Conservation (phyloP, 2,888 invertebrate species). For the Pyrrhosoma nymphula region DNA sequence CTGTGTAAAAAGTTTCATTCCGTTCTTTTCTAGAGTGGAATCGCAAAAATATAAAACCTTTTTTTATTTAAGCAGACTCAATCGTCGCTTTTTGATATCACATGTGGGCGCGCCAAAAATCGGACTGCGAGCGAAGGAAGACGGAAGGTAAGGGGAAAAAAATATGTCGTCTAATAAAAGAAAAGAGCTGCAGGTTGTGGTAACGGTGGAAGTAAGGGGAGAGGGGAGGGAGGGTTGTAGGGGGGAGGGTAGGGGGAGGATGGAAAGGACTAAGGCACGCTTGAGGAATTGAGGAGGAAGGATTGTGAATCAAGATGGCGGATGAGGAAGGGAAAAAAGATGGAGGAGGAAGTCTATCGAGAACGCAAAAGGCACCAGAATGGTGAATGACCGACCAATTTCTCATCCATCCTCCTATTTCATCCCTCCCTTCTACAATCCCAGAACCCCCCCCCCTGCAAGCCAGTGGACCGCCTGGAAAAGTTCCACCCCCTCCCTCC, state of each 20-base stretch:
- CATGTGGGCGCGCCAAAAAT: constrained; percentile 7
- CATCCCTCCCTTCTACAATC: not conserved
- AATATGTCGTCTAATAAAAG: not conserved
- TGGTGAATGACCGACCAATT: constrained; percentile 40
- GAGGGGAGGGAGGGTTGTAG: not conserved
- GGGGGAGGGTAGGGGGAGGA: not conserved
- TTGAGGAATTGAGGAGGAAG: constrained; percentile 1
- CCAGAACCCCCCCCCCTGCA: not conserved
- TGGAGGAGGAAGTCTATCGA: not conserved
- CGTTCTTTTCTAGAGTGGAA: not conserved
- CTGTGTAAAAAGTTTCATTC: not conserved
- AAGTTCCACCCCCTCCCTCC: not conserved
- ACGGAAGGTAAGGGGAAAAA: not conserved
- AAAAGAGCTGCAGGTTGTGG: not conserved
- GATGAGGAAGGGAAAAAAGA: constrained; percentile 16
- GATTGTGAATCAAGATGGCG: constrained; percentile 40
- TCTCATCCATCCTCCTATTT: constrained; percentile 24
- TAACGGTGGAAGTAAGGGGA: not conserved
- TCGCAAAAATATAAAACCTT: not conserved
- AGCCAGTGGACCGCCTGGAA: not conserved
- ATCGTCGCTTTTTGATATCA: not conserved
- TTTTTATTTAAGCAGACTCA: not conserved
- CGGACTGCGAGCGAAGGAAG: constrained; percentile 2
- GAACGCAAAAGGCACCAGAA: constrained; percentile 32
- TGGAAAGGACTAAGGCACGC: not conserved